Conservation (phyloP, 2,888 invertebrate genomes). For the Prenolepis imparis region DNA sequence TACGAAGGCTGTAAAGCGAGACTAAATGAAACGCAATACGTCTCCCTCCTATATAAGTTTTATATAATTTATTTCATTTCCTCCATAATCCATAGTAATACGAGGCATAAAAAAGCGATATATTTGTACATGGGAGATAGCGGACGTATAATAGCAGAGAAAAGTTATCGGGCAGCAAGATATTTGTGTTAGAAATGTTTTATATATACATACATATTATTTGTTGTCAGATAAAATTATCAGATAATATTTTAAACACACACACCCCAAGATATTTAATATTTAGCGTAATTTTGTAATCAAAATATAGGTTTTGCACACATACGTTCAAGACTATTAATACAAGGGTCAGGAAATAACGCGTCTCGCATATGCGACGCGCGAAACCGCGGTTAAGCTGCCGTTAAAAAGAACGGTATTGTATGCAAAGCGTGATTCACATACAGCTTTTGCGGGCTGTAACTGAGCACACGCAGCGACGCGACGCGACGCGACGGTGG, state of each 20-base stretch:
- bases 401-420: conserved; percentile 11
- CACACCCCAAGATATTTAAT: not conserved
- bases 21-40: conserved; percentile 54
- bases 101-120: conserved; percentile 8
- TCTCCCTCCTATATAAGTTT: conserved; percentile 31
- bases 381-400: not conserved
- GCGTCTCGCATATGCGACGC: not conserved
- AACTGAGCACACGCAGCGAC: conserved; percentile 23
- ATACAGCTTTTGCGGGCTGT: conserved; percentile 16
- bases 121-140: conserved; percentile 35
- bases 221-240: not conserved
- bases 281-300: not conserved
- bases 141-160: conserved; percentile 29
- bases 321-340: not conserved
- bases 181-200: conserved; percentile 16
- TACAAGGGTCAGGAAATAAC: not conserved
- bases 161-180: conserved; percentile 13
- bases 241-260: not conserved
- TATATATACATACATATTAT: not conserved
- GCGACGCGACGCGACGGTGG: not conserved
- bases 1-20: conserved; percentile 45
- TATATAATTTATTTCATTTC: conserved; percentile 54
- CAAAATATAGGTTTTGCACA: not conserved
- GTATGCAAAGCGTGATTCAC: conserved; percentile 26
- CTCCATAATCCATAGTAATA: not conserved